A percentile compares a stretch with the other conserved stretches of the same genome.
phyloP scores from a whole-genome alignment of 53 echinoderm and acorn worm genomes.

The Echinometra lucunter region DNA sequence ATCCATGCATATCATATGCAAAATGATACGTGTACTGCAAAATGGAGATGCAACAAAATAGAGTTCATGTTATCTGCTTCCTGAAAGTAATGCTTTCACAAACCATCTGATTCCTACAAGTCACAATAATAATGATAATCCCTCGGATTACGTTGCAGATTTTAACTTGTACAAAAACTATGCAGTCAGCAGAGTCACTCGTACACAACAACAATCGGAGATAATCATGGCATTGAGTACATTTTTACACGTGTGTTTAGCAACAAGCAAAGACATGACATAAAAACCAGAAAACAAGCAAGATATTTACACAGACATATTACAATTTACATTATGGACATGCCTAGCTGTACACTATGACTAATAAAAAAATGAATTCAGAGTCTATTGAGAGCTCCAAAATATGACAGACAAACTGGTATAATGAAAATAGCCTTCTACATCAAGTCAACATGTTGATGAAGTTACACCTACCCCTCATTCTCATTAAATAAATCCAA shows the following conservation, averaged over 20 bases:
- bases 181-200: background rate
- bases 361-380: background rate
- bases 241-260: background rate
- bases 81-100: too few species aligned
- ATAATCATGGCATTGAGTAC: background rate
- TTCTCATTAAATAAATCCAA: too few species aligned
- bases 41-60: too few species aligned
- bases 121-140: background rate
- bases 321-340: constrained; percentile 27
- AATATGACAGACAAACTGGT: too few species aligned
- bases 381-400: too few species aligned
- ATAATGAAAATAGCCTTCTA: too few species aligned
- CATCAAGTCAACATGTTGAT: too few species aligned
- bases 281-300: constrained; percentile 36
- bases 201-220: background rate
- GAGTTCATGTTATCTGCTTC: too few species aligned
- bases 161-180: background rate
- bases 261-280: background rate
- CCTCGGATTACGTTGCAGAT: background rate
- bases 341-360: background rate
- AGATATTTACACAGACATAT: constrained; percentile 45
- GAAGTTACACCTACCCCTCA: too few species aligned
- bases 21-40: too few species aligned
- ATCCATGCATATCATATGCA: too few species aligned
- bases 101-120: too few species aligned